Base-by-base conservation (phyloP, 2,113 vertebrate genomes). In the Arizona elegans region DNA sequence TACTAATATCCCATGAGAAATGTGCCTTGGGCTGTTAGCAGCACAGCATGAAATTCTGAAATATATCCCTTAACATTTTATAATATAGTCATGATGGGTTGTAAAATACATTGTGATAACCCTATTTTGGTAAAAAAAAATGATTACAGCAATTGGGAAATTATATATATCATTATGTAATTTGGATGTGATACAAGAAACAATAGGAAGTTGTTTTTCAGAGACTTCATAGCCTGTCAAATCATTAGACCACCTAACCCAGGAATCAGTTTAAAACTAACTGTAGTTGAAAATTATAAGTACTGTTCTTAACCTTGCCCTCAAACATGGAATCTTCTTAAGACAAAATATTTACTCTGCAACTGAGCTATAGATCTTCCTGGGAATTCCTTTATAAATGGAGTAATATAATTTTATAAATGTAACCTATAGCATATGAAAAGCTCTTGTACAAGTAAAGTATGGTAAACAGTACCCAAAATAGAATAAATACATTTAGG, bases 361-460 rank as follows among this genome's bases (percentile, higher is more conserved):
- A 9, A 50, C 56, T 62, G 38, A 26, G 9, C 23, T 89, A 24
- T 59, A 33, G 55, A 17, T 26, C 24, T 59, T 62, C 54, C 24
- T 75, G 26, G 70, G 52, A n/a, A 75, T n/a, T 70, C 13, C 13
- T 17, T 75, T 29, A n/a, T 17, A 65, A 8, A n/a, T 52, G 47
- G 19, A 33, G 15, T 52, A 65, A n/a, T 81, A 3, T n/a, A 19
- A 23, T 19, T 90, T 29, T 70, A 81, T 70, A 70, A 17, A 70
- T 53, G 19, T 53, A 52, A 33, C 24, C 2, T 65, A 62, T 23
- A n/a, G 17, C 15, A 65, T 54, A 24, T 8, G 0, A 0, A 86
- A 58, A 94, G 12, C 50, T 47, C 23, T 55, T 26, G n/a, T 87
- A 29, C 15, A 62, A 33, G 15, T 38, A 52, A 15, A 19, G 38